A percentile compares a stretch with the other conserved stretches of the same genome.
Evolutionary conservation across 2,113 vertebrate species (phyloP).

Genomic region (Recurvirostra avosetta): DNA sequence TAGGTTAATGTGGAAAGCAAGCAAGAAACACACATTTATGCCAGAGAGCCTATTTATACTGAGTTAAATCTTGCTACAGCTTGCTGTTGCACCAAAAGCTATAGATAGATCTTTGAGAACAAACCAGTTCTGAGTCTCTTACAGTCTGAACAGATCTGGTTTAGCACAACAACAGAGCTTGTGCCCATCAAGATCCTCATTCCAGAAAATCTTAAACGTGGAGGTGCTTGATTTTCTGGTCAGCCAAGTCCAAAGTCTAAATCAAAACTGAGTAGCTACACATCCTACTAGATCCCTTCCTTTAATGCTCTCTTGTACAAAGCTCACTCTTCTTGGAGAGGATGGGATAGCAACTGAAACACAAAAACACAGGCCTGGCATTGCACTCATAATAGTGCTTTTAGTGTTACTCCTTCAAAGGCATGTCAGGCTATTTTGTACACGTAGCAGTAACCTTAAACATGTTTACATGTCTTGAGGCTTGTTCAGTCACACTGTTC

Average conservation of each 20-base stretch:
- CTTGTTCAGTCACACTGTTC: not conserved
- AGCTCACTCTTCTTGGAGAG: not conserved
- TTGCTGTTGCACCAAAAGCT: not conserved
- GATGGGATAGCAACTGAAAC: not conserved
- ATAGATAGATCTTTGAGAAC: not conserved
- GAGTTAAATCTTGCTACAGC: not conserved
- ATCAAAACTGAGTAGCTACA: not conserved
- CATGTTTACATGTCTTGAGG: not conserved
- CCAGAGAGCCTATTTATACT: not conserved
- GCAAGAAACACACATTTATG: not conserved
- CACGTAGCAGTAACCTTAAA: not conserved
- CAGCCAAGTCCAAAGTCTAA: not conserved
- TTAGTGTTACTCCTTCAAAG: not conserved
- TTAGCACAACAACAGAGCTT: not conserved
- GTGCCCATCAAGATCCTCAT: not conserved
- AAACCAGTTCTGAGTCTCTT: not conserved
- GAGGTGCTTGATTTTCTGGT: not conserved
- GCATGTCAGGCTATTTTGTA: not conserved
- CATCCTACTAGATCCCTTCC: not conserved
- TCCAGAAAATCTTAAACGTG: not conserved
- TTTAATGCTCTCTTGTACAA: not conserved
- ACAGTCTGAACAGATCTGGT: not conserved
- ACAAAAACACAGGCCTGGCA: not conserved
- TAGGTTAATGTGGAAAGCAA: not conserved
- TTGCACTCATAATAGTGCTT: not conserved